Base-by-base conservation (phyloP, 1,140 invertebrate species). In the Pogonomyrmex barbatus region DNA sequence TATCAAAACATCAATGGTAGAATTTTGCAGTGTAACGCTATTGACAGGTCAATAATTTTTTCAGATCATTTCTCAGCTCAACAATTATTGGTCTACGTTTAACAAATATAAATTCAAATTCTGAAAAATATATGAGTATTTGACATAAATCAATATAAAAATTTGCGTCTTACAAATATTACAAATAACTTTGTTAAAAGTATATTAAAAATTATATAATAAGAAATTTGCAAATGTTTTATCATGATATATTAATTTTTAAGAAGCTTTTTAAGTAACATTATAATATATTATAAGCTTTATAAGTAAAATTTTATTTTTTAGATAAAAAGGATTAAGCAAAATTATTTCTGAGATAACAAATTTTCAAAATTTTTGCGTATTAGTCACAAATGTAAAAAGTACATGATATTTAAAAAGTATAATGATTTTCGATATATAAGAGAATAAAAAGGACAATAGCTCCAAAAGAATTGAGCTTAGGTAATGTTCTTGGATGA, bases 1-100 rank as follows among this genome's bases (percentile, higher is more conserved):
- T 58, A 68, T 75, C 52, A 33, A 67, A 87, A 9, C n/a, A 63
- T 54, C 33, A 33, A 54, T 52, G 14, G 17, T 30, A 56, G 68
- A 45, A 56, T 68, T 68, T 63, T 4, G 30, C 42, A 77, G 47
- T 47, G 47, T 47, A 47, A 47, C 14, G 10, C 2, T 77, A 39
- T 63, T 62, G 56, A 62, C 39, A 33, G 14, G 33, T 60, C 12
- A 47, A 30, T 45, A 60, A 58, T 60, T 24, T 24, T 24, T 24
- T 33, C 75, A 77, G 24, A 63, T 24, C 4, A 45, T 17, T 45
- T 62, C 30, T 62, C 47, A 63, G 30, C 14, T 77, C 45, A 33
- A 62, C 33, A 47, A 47, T 62, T 60, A 45, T 58, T 58, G 24
- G 1, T 12, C 5, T 42, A 12, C 14, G 36, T 24, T 0, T 30